phyloP scores from a whole-genome alignment of 2,888 invertebrate species.

The Bibio marci region DNA sequence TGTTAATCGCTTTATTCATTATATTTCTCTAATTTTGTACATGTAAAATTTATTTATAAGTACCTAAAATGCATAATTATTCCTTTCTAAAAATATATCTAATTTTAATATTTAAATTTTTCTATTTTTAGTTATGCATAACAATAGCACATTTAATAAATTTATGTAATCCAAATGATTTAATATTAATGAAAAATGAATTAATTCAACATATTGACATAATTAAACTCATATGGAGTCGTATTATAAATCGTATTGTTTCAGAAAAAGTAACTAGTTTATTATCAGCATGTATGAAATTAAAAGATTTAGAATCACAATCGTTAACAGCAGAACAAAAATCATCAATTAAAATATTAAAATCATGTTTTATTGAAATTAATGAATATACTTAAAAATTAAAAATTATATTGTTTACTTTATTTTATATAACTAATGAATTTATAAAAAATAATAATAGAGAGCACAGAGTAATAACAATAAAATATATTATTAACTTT shows the following conservation, averaged over 20 bases:
- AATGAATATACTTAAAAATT: conserved; percentile 7
- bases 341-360: conserved; percentile 12
- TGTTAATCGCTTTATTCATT: no score
- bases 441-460: no score
- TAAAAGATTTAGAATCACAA: conserved; percentile 12
- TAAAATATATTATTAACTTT: no score
- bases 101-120: background rate
- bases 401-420: no score
- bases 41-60: no score
- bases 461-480: no score
- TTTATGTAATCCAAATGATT: conserved; percentile 38
- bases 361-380: conserved; percentile 13
- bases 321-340: conserved; percentile 11
- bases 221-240: conserved; percentile 21
- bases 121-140: conserved; percentile 45
- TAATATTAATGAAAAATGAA: conserved; percentile 30
- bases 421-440: no score
- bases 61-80: no score
- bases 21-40: no score
- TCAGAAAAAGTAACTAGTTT: conserved; percentile 24
- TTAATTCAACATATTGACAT: conserved; percentile 19
- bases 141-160: conserved; percentile 54
- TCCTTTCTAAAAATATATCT: background rate
- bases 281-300: conserved; percentile 15
- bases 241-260: conserved; percentile 24